These are phyloP conservation scores for Paradoxurus hermaphroditus DNA, from an alignment of 2,113 vertebrate species.

Conservation along the genomic window DNA sequence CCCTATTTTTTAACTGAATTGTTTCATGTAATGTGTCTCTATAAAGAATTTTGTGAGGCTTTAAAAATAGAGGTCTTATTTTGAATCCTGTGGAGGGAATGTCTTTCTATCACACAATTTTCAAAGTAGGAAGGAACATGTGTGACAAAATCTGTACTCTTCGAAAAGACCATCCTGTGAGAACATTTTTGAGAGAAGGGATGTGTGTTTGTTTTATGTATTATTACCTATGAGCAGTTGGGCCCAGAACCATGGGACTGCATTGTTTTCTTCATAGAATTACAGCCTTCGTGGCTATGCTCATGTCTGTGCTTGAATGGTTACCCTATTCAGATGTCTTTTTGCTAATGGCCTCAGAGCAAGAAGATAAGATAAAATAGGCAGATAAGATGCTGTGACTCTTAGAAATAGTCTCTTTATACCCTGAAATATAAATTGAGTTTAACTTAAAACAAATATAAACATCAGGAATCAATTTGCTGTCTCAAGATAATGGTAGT, in stretches of 20 bases:
- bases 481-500: not conserved
- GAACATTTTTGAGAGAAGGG: not conserved
- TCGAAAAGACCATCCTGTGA: not conserved
- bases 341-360: not conserved
- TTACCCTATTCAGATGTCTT: not conserved
- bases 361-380: constrained; percentile 23
- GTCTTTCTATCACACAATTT: not conserved
- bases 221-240: not conserved
- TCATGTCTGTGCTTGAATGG: not conserved
- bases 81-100: not conserved
- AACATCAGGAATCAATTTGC: not conserved
- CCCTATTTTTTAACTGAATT: not conserved
- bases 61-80: not conserved
- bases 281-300: not conserved
- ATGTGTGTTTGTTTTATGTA: not conserved
- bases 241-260: not conserved
- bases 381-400: not conserved
- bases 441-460: constrained; percentile 37
- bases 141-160: not conserved
- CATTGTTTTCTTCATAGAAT: not conserved
- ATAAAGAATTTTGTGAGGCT: not conserved
- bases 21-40: not conserved
- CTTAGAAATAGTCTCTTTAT: constrained; percentile 19
- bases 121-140: not conserved
- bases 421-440: not conserved